Base-by-base conservation (phyloP, 2,888 invertebrate species). In the Plebejus argus region DNA sequence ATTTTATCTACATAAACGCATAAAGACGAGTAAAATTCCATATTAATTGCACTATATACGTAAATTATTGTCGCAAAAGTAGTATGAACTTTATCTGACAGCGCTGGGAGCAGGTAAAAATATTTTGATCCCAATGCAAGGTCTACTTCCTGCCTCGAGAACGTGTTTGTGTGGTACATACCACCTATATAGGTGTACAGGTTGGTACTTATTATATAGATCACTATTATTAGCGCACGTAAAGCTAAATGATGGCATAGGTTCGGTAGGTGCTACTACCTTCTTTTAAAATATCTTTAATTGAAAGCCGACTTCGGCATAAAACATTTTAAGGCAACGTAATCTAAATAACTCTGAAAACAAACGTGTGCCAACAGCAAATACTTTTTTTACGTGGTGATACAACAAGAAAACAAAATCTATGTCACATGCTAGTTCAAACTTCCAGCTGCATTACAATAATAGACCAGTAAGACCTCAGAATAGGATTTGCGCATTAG, bases 131-230 rank as follows among this genome's bases (percentile, higher is more conserved):
- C 76, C 58, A n/a, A 49, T 76, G 10, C 56, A 49, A 66, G 66
- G 18, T 49, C 33, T 74, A 76, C 78, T 78, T 76, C 78, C 76
- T 78, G 61, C 49, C 61, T 8, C 58, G n/a, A 45, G 66, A 35
- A 70, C 78, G 20, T 78, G 78, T 58, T 61, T 72, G 39, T 39
- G 39, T 20, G 71, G 20, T n/a, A 71, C 18, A 71, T 49, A 49
- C 53, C 12, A 3, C 53, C 1, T 72, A 20, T 45, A 72, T 66
- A 66, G 66, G 33, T 28, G 33, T 5, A 33, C 66, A 18, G 1
- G 28, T 58, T 20, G 58, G 58, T 66, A 33, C 66, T 28, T 66
- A 66, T 28, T 66, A 66, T 66, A 66, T 66, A 66, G 66, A 66
- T 66, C 28, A 66, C 28, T 66, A 28, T 12, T 66, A 15, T 28